Conservation (phyloP, 2,113 vertebrate genomes). For the Sterrhoptilus dennistouni region DNA sequence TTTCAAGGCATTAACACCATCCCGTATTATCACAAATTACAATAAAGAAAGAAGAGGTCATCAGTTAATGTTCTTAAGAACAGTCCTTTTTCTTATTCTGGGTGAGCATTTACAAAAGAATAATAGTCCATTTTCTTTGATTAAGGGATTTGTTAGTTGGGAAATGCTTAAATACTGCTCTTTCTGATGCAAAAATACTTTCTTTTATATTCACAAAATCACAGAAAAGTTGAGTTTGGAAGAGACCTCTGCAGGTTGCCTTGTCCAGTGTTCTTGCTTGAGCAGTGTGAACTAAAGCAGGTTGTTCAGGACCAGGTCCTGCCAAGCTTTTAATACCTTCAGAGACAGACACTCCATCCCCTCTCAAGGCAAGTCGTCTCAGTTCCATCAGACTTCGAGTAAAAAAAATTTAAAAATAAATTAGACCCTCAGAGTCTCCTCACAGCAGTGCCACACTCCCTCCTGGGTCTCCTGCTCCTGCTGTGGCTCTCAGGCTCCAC, state of each 20-base stretch:
- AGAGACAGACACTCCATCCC: neutral
- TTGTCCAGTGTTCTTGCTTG: fast-evolving
- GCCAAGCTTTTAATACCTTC: neutral
- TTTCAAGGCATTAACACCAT: neutral
- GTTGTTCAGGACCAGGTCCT: neutral
- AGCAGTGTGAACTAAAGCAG: neutral
- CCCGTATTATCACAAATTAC: neutral
- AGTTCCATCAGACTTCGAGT: neutral
- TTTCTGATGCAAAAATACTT: neutral
- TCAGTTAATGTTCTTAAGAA: constrained; percentile 1
- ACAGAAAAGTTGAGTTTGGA: neutral
- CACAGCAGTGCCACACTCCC: neutral
- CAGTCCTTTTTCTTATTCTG: neutral
- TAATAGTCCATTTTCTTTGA: neutral
- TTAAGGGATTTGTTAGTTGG: neutral
- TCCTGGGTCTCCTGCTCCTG: neutral
- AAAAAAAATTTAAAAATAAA: neutral
- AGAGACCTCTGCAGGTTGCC: neutral
- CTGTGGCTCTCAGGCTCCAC: neutral
- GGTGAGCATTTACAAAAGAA: neutral
- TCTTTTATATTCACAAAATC: neutral
- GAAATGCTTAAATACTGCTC: neutral
- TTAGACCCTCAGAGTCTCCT: too few relatives aligned
- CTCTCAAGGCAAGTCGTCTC: neutral
- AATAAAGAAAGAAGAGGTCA: neutral